Evolutionary conservation across 1,140 invertebrate genomes (phyloP).

Genomic region (Onthophagus taurus): DNA sequence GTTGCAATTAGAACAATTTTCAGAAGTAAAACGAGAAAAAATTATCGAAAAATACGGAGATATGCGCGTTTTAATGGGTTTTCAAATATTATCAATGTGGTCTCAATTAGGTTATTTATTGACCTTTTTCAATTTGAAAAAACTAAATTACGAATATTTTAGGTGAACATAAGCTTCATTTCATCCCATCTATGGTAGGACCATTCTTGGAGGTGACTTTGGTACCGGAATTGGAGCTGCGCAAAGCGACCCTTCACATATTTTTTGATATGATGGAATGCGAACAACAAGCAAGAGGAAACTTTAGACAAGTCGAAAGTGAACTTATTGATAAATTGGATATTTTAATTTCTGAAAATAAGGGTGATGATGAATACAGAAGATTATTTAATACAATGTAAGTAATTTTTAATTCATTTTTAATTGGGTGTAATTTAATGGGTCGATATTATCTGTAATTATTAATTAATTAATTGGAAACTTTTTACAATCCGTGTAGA

Average conservation of each 20-base stretch:
- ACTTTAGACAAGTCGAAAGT: slow-evolving; percentile 82
- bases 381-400: slow-evolving; percentile 90
- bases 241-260: slow-evolving; percentile 86
- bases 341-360: slow-evolving; percentile 83
- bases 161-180: slow-evolving; percentile 74
- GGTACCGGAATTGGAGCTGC: slow-evolving; percentile 77
- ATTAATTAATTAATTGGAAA: too few relatives aligned
- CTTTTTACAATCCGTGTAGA: too few relatives aligned
- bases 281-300: slow-evolving; percentile 72
- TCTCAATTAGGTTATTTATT: slow-evolving; percentile 59
- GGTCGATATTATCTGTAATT: too few relatives aligned
- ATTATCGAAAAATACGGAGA: slow-evolving; percentile 77
- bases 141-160: slow-evolving; percentile 17
- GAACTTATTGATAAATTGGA: slow-evolving; percentile 91
- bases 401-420: slow-evolving; percentile 43
- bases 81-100: slow-evolving; percentile 93
- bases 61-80: slow-evolving; percentile 87
- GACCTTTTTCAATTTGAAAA: slow-evolving; percentile 6
- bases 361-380: slow-evolving; percentile 87
- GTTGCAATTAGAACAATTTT: slow-evolving; percentile 78
- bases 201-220: slow-evolving; percentile 87
- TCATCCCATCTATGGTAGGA: slow-evolving; percentile 89
- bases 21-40: slow-evolving; percentile 66
- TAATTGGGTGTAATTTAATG: too few relatives aligned
- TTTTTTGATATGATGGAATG: slow-evolving; percentile 97